Percentiles rank a stretch among this genome's conserved stretches.
phyloP scores from a whole-genome alignment of 2,113 vertebrate genomes.

The Dryoscopus gambensis region DNA sequence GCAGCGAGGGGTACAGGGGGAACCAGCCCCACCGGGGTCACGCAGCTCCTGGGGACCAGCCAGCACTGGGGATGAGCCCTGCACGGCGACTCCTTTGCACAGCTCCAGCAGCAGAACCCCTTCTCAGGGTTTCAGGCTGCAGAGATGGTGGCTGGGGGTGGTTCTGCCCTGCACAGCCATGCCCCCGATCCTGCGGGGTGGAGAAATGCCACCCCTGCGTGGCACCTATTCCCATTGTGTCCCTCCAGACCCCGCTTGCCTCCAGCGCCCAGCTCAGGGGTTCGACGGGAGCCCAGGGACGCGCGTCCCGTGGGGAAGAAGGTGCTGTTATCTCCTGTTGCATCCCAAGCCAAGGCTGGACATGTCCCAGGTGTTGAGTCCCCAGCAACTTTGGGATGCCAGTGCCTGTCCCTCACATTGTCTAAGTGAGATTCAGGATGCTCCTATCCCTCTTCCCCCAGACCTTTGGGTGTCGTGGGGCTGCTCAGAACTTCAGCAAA shows the following conservation, averaged over 20 bases:
- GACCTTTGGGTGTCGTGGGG: not conserved
- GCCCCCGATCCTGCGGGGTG: not conserved
- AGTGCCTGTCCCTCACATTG: accelerated
- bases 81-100: accelerated
- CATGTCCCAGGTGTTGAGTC: accelerated
- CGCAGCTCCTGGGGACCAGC: not conserved
- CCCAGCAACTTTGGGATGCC: not conserved
- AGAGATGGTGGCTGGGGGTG: accelerated
- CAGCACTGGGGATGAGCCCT: not conserved
- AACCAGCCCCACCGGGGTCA: not conserved
- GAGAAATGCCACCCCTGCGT: not conserved
- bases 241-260: no score
- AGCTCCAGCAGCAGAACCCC: not conserved
- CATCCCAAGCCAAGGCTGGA: not conserved
- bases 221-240: accelerated
- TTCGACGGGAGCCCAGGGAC: not conserved
- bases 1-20: not conserved
- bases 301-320: accelerated
- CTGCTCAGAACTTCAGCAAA: accelerated
- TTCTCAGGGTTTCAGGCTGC: not conserved
- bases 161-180: not conserved
- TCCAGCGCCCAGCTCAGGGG: accelerated
- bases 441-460: not conserved
- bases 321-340: not conserved
- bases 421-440: not conserved